Percentiles rank a stretch among this genome's conserved stretches.
phyloP scores from a whole-genome alignment of 1,140 invertebrate genomes.

The Drosophila nebulosa region DNA sequence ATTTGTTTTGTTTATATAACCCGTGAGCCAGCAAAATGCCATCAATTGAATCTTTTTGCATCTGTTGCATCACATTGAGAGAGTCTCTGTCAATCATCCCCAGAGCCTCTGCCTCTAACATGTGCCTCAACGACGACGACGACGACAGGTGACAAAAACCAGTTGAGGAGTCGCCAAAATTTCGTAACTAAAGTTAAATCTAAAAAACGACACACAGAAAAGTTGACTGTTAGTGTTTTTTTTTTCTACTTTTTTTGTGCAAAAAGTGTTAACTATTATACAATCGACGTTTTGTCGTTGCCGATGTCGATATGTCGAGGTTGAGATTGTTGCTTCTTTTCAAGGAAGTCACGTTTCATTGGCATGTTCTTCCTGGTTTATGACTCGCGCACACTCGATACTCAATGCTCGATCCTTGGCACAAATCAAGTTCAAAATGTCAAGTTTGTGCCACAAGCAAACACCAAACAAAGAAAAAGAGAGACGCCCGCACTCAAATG shows the following conservation, averaged over 20 bases:
- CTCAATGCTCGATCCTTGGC: not conserved
- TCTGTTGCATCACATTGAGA: slow-evolving; percentile 50
- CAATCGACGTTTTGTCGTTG: not conserved
- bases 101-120: slow-evolving; percentile 43
- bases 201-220: not conserved
- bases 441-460: slow-evolving; percentile 54
- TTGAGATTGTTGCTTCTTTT: slow-evolving; percentile 21
- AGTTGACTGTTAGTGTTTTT: not conserved
- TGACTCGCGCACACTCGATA: not conserved
- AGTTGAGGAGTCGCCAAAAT: slow-evolving; percentile 46
- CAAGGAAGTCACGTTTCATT: slow-evolving; percentile 52
- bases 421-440: slow-evolving; percentile 74
- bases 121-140: no score
- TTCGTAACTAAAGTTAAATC: slow-evolving; percentile 53
- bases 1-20: not conserved
- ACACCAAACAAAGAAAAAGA: slow-evolving; percentile 12
- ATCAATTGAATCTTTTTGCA: slow-evolving; percentile 40
- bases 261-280: slow-evolving; percentile 66
- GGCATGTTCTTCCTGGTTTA: slow-evolving; percentile 14
- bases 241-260: slow-evolving; percentile 5
- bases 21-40: slow-evolving; percentile 21
- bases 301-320: slow-evolving; percentile 14
- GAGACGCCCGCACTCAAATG: slow-evolving; percentile 23
- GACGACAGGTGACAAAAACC: slow-evolving; percentile 26
- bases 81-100: not conserved